Evolutionary conservation across 2,888 invertebrate genomes (phyloP), one percentile per base, ranked within the genome.

Genomic region (Caenorhabditis angaria): DNA sequence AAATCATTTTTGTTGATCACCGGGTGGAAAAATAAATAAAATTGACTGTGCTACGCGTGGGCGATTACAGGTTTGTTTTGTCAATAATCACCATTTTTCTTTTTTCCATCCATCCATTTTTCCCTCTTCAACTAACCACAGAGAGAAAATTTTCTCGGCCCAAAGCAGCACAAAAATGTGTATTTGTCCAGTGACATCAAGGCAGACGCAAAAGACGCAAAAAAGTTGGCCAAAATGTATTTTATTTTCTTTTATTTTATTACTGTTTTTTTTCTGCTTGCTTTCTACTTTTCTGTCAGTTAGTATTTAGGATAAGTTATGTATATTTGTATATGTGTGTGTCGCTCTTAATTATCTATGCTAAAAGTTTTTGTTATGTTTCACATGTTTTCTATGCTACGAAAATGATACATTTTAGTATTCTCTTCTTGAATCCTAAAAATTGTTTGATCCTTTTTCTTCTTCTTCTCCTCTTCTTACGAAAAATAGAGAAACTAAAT

Each of bases 371-470:
- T 61, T 5, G 22, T 54, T 47, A 62, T 55, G 55, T 63, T 51
- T 57, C 64, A 64, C 61, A 54, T 62, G 61, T 57, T 57, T 57
- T 64, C 58, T n/a, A n/a, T n/a, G n/a, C n/a, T n/a, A 6, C 41
- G 41, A 41, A 14, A n/a, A n/a, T n/a, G 64, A 64, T 47, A 32
- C 56, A 22, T 28, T n/a, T n/a, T n/a, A n/a, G n/a, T n/a, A n/a
- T n/a, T n/a, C n/a, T n/a, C n/a, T n/a, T n/a, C n/a, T n/a, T n/a
- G n/a, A n/a, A n/a, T n/a, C n/a, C n/a, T n/a, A n/a, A n/a, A n/a
- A n/a, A n/a, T n/a, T n/a, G n/a, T n/a, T n/a, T n/a, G n/a, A n/a
- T n/a, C n/a, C n/a, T 51, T 64, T 22, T 10, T 51, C 27, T 25
- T 35, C 18, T 25, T 57, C 50, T 50, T 62, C 56, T 47, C 28